phyloP scores from a whole-genome alignment of 2,113 vertebrate species.

The Sardina pilchardus region DNA sequence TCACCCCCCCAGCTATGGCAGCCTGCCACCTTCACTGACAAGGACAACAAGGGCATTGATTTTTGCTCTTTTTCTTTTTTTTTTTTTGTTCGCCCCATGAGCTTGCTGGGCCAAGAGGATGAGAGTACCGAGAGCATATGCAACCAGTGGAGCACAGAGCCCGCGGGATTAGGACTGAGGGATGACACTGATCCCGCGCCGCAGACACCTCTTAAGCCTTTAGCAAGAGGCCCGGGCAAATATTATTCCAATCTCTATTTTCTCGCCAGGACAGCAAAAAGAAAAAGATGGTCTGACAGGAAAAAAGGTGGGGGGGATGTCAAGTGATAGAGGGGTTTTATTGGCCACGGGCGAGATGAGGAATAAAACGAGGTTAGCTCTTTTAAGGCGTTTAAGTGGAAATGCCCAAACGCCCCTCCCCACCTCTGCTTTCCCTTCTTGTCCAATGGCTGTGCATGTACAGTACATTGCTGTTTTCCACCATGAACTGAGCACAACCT shows the following conservation, averaged over 20 bases:
- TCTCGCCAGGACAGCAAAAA: background rate
- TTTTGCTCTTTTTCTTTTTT: background rate
- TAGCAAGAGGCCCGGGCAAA: background rate
- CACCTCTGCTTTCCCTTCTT: background rate
- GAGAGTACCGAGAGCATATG: background rate
- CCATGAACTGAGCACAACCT: background rate
- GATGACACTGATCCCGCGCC: background rate
- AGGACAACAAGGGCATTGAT: background rate
- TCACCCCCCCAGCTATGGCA: constrained; percentile 1
- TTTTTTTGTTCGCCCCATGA: background rate
- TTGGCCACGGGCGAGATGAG: too few species aligned
- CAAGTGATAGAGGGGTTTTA: background rate
- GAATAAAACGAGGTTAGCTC: too few species aligned
- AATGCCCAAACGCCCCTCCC: background rate
- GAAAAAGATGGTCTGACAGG: too few species aligned
- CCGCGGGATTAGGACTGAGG: background rate
- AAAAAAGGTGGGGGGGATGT: background rate
- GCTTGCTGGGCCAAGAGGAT: background rate
- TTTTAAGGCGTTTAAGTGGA: too few species aligned
- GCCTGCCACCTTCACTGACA: background rate
- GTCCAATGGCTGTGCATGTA: background rate
- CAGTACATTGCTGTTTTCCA: background rate
- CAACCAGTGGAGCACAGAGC: background rate
- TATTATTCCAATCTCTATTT: background rate
- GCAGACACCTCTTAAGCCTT: background rate